Percentiles rank a stretch among this genome's conserved stretches.
Conservation (phyloP, 2,113 vertebrate genomes). For the Ondatra zibethicus region DNA sequence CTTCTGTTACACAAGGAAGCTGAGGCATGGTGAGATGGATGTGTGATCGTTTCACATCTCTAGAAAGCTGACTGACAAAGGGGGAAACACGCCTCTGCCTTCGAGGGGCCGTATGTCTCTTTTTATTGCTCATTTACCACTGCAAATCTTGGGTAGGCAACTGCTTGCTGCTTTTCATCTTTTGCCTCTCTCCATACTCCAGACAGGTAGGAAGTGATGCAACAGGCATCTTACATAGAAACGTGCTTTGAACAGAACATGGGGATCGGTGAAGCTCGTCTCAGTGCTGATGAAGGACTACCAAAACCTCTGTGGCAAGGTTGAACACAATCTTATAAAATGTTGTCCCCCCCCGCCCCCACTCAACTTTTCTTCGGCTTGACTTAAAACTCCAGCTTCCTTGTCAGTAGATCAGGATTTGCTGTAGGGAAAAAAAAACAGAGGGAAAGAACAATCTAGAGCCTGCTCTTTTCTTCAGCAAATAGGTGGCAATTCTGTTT, state of each 20-base stretch:
- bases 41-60: not conserved
- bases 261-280: fast-evolving
- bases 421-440: not conserved
- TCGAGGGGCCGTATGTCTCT: fast-evolving
- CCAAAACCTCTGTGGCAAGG: not conserved
- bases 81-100: fast-evolving
- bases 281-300: not conserved
- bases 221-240: not conserved
- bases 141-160: no score
- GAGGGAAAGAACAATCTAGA: not conserved
- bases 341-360: not conserved
- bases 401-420: not conserved
- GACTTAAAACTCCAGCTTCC: not conserved
- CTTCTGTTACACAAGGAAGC: not conserved
- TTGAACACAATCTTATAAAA: not conserved
- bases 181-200: not conserved
- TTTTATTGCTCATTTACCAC: not conserved
- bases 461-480: not conserved
- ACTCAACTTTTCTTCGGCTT: not conserved
- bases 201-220: not conserved
- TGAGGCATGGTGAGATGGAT: fast-evolving
- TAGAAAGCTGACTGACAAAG: not conserved
- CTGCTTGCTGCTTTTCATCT: not conserved
- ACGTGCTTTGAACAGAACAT: not conserved
- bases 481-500: no score